Percentiles rank a stretch among this genome's conserved stretches.
Evolutionary conservation across 2,888 invertebrate genomes (phyloP).

Genomic region (Lepidochrysops patricia): DNA sequence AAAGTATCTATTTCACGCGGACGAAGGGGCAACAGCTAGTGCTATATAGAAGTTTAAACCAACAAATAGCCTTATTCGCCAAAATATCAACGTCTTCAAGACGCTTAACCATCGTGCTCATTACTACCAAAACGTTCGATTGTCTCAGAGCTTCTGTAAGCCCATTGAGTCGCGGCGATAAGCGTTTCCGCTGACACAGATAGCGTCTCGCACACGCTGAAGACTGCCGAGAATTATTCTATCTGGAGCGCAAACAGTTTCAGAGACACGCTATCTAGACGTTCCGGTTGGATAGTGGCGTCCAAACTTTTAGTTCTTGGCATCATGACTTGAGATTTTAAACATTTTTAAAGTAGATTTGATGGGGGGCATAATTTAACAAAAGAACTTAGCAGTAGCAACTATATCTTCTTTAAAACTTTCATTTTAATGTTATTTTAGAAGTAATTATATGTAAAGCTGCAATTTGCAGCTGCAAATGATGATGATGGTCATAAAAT

Average conservation of each 20-base stretch:
- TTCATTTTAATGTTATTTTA: no score
- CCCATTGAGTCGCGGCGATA: slow-evolving; percentile 18
- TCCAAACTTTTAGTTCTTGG: slow-evolving; percentile 18
- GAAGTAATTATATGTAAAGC: no score
- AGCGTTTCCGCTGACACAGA: slow-evolving; percentile 24
- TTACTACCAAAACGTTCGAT: slow-evolving; percentile 2
- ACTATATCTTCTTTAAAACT: no score
- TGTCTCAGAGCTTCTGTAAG: slow-evolving; percentile 15
- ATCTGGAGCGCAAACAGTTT: slow-evolving; percentile 26
- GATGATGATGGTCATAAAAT: no score
- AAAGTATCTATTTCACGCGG: no score
- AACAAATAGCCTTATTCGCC: not conserved
- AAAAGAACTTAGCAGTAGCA: not conserved
- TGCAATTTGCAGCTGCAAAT: no score
- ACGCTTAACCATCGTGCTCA: not conserved
- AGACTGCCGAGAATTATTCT: slow-evolving; percentile 24
- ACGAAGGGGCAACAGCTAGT: no score
- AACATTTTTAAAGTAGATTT: no score
- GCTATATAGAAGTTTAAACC: no score
- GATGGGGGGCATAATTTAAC: no score
- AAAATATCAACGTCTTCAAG: not conserved
- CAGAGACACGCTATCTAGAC: slow-evolving; percentile 28
- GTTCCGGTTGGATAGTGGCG: slow-evolving; percentile 23
- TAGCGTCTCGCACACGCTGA: slow-evolving; percentile 18
- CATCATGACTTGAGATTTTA: not conserved